These are phyloP conservation scores for Vultur gryphus DNA, from an alignment of 2,797 vertebrate genomes.

Conservation along the genomic window DNA sequence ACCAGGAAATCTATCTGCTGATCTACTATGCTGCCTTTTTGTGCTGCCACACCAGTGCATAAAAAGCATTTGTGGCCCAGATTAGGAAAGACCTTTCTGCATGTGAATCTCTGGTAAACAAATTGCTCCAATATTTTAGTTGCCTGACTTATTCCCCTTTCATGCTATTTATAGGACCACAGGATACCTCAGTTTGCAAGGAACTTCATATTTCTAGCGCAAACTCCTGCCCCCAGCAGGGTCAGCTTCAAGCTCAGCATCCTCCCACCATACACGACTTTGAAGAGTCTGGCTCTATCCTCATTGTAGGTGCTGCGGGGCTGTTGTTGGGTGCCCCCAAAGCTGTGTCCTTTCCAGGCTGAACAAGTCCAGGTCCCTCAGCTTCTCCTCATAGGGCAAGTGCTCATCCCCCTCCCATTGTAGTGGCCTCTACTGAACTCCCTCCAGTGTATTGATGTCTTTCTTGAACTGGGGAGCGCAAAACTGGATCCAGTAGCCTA, in stretches of 20 bases:
- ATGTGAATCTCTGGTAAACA: not conserved
- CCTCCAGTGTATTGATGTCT: not conserved
- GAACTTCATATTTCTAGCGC: not conserved
- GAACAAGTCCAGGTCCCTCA: not conserved
- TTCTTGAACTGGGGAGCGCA: not conserved
- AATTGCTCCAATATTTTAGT: not conserved
- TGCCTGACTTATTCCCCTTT: not conserved
- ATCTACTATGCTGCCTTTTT: not conserved
- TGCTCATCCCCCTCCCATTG: not conserved
- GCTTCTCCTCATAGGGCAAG: not conserved
- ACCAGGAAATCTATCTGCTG: not conserved
- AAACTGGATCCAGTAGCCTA: not conserved
- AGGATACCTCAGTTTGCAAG: not conserved
- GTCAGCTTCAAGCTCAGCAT: not conserved
- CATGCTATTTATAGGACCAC: not conserved
- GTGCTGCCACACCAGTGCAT: not conserved
- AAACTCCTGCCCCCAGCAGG: not conserved
- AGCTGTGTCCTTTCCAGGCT: not conserved
- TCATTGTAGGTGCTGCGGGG: rapidly evolving
- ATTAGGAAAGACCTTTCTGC: not conserved
- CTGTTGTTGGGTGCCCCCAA: not conserved
- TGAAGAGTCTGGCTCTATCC: not conserved
- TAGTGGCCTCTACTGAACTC: not conserved
- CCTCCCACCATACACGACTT: not conserved
- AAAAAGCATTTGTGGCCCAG: not conserved